Evolutionary conservation across 2,888 invertebrate genomes (phyloP).

Genomic region (Eubasilissa splendida): DNA sequence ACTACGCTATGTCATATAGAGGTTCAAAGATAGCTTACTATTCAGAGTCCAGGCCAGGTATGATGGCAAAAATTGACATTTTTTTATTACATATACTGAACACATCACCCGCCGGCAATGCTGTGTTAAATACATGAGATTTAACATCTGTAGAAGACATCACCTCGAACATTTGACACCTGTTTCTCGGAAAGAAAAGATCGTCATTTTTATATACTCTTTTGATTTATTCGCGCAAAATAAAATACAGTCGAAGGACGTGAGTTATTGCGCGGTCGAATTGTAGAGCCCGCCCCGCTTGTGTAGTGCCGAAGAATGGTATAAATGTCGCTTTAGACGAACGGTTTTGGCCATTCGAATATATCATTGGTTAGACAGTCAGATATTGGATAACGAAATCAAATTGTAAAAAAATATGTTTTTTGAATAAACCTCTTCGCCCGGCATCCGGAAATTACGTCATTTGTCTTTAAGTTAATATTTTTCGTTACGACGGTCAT

Average conservation of each 20-base stretch:
- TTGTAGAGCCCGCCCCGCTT: not conserved
- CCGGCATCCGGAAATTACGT: conserved; percentile 26
- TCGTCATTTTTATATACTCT: conserved; percentile 4
- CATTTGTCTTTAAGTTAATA: not conserved
- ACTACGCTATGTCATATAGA: too few species aligned
- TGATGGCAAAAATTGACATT: too few species aligned
- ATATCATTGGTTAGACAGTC: conserved; percentile 10
- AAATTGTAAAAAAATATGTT: not conserved
- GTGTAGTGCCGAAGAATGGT: conserved; percentile 29
- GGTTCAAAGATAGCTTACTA: too few species aligned
- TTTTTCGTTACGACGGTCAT: not conserved
- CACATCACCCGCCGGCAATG: too few species aligned
- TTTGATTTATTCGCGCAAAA: conserved; percentile 27
- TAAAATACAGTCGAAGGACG: conserved; percentile 1
- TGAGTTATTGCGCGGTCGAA: conserved; percentile 10
- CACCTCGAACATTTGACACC: not conserved
- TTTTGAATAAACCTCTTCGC: not conserved
- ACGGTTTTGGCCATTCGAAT: conserved; percentile 31
- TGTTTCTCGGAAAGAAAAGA: conserved; percentile 16
- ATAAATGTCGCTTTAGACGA: conserved; percentile 35
- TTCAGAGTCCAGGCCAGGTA: too few species aligned
- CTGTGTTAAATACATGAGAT: too few species aligned
- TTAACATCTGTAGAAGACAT: too few species aligned
- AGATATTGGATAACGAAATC: not conserved
- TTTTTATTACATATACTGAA: too few species aligned